phyloP scores from a whole-genome alignment of 2,797 vertebrate species.

The Naso thynnoides region DNA sequence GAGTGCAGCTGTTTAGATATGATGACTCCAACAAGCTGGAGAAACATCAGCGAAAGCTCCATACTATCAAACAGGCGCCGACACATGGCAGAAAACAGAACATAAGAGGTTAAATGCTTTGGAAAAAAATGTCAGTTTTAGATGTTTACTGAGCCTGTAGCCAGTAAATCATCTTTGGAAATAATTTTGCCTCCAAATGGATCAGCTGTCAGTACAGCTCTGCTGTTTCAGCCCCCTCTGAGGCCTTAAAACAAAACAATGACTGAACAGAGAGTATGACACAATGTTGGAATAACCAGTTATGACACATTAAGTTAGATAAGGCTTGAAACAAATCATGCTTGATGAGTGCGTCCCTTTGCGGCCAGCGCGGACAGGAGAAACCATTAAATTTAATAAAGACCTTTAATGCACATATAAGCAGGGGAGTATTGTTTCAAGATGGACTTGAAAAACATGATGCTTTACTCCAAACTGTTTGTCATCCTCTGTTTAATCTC shows the following conservation, averaged over 20 bases:
- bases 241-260: not conserved
- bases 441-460: not conserved
- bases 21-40: slow-evolving; percentile 11
- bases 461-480: not conserved
- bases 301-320: slow-evolving; percentile 25
- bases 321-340: not conserved
- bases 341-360: not conserved
- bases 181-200: slow-evolving; percentile 1
- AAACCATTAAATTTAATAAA: not conserved
- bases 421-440: not conserved
- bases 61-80: not conserved
- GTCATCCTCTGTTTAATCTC: not conserved
- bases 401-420: not conserved
- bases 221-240: slow-evolving; percentile 1
- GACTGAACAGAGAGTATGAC: slow-evolving; percentile 3
- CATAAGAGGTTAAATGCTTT: not conserved
- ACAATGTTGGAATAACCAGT: not conserved
- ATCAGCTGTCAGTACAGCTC: not conserved
- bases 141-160: slow-evolving; percentile 20
- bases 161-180: not conserved
- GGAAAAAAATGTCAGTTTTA: not conserved
- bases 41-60: slow-evolving; percentile 15
- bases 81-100: not conserved
- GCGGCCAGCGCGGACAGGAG: not conserved
- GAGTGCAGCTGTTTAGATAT: slow-evolving; percentile 12